Percentiles rank a stretch among this genome's conserved stretches.
Conservation (phyloP, 2,888 invertebrate genomes). For the Cantharis nigra region DNA sequence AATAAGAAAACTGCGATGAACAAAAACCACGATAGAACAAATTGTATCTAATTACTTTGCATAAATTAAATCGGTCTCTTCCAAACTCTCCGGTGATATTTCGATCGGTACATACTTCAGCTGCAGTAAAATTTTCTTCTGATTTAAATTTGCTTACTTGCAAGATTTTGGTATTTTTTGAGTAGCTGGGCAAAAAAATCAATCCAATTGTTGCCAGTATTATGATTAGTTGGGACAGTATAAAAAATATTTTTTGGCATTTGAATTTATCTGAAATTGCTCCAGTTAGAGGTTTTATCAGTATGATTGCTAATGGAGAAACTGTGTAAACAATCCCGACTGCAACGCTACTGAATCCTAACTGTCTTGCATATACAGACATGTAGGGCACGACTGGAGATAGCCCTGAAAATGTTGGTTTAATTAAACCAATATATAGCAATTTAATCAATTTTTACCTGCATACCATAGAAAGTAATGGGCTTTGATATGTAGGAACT, state of each 20-base stretch:
- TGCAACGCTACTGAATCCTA: constrained; percentile 79
- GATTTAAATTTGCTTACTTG: constrained; percentile 46
- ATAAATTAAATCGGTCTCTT: background rate
- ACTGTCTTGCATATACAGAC: constrained; percentile 72
- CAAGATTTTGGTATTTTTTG: constrained; percentile 38
- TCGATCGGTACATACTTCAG: background rate
- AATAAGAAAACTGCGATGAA: background rate
- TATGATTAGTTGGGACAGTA: constrained; percentile 72
- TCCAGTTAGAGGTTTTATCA: constrained; percentile 82
- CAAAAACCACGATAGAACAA: too few species aligned
- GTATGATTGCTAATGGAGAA: constrained; percentile 76
- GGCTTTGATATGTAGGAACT: constrained; percentile 81
- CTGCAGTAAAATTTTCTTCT: constrained; percentile 22
- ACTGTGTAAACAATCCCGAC: constrained; percentile 80
- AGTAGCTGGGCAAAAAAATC: constrained; percentile 71
- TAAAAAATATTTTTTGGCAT: constrained; percentile 75
- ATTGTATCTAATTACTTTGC: background rate
- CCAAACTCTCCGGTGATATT: background rate
- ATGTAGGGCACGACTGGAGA: constrained; percentile 75
- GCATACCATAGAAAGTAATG: constrained; percentile 89
- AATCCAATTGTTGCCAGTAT: constrained; percentile 72
- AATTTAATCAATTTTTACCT: constrained; percentile 59
- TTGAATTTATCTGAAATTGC: constrained; percentile 77
- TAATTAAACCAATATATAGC: background rate
- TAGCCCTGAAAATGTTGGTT: constrained; percentile 65